These are phyloP conservation scores for Sinella curviseta DNA, from an alignment of 1,140 invertebrate species.

Conservation along the genomic window DNA sequence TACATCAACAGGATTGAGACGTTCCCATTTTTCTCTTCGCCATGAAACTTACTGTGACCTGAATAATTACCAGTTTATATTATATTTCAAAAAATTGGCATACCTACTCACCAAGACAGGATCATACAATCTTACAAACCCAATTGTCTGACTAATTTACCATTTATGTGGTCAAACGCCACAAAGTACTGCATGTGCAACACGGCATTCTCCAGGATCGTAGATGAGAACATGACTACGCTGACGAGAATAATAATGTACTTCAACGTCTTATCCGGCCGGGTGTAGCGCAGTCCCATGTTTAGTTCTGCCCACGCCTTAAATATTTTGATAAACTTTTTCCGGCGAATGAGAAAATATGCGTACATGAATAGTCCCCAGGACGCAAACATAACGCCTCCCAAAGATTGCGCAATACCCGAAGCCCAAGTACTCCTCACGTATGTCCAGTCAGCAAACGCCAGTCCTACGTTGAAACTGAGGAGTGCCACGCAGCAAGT, in stretches of 20 bases:
- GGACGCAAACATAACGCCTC: no score
- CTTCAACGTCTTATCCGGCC: neutral
- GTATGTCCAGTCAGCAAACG: no score
- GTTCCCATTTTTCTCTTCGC: neutral
- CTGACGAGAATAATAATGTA: neutral
- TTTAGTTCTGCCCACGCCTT: neutral
- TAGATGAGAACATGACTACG: neutral
- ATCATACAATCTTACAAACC: no score
- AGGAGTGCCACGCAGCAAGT: no score
- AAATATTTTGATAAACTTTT: neutral
- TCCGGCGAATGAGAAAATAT: neutral
- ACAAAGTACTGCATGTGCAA: conserved; percentile 13
- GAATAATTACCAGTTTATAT: no score
- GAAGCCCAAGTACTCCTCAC: no score
- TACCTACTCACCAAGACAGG: no score
- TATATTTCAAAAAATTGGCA: no score
- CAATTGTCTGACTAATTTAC: neutral
- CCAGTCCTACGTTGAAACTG: no score
- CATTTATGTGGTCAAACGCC: neutral
- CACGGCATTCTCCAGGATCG: conserved; percentile 26
- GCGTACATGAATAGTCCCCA: conserved; percentile 4
- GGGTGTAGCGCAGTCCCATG: neutral
- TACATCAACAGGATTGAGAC: neutral
- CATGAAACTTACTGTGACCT: no score
- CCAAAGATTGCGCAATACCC: no score